phyloP scores from a whole-genome alignment of 2,113 vertebrate genomes.

The Ancistrus triradiatus region DNA sequence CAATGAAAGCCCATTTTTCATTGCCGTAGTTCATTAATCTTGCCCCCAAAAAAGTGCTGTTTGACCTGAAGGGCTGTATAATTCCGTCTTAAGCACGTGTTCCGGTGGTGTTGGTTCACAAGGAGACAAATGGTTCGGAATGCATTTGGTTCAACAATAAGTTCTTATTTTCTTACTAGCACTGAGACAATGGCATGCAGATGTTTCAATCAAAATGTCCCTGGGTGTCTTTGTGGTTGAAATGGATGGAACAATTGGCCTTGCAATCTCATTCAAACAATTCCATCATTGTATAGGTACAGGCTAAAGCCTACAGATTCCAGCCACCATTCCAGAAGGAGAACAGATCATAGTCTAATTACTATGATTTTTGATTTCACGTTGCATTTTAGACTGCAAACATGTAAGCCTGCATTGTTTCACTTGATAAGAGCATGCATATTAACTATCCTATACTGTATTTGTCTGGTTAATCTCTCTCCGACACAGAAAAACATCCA shows the following conservation, averaged over 20 bases:
- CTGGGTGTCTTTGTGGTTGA: not conserved
- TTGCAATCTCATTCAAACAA: too few species aligned
- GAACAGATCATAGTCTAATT: too few species aligned
- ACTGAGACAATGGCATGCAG: not conserved
- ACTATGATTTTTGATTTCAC: too few species aligned
- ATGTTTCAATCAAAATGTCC: not conserved
- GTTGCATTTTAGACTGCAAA: too few species aligned
- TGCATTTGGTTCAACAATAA: not conserved
- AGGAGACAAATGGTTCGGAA: not conserved
- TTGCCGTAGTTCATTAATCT: constrained; percentile 13
- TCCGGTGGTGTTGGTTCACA: not conserved
- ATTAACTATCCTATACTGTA: too few species aligned
- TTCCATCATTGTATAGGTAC: not conserved
- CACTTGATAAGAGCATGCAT: too few species aligned
- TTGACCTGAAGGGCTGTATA: constrained; percentile 1
- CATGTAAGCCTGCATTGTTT: not conserved
- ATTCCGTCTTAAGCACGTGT: too few species aligned
- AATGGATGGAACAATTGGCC: not conserved
- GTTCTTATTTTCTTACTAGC: not conserved
- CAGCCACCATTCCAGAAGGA: not conserved
- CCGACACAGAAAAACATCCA: constrained; percentile 20
- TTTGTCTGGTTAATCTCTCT: constrained; percentile 25
- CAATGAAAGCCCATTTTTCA: constrained; percentile 9
- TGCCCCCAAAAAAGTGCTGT: constrained; percentile 3
- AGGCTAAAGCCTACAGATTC: constrained; percentile 2